Conservation (phyloP, 2,888 invertebrate species). For the Entomobrya multifasciata region DNA sequence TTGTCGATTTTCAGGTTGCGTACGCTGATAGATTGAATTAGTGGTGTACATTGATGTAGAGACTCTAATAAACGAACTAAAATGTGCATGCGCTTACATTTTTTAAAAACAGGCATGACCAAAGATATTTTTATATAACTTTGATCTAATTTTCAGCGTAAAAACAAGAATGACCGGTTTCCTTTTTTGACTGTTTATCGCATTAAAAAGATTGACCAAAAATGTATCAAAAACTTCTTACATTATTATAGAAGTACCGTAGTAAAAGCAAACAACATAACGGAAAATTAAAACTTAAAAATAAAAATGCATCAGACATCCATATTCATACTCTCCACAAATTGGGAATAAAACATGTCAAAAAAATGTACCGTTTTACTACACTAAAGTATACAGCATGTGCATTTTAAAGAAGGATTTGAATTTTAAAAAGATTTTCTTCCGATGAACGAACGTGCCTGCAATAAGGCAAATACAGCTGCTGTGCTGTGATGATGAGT, state of each 20-base stretch:
- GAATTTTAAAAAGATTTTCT: constrained; percentile 4
- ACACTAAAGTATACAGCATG: not conserved
- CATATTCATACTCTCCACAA: not conserved
- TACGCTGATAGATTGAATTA: too few relatives aligned
- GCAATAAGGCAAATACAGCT: constrained; percentile 26
- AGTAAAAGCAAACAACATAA: constrained; percentile 4
- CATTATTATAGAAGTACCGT: not conserved
- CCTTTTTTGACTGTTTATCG: too few relatives aligned
- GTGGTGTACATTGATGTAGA: too few relatives aligned
- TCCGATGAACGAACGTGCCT: constrained; percentile 30
- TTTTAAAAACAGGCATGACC: too few relatives aligned
- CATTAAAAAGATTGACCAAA: too few relatives aligned
- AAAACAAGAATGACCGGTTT: too few relatives aligned
- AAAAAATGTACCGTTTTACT: constrained; percentile 13
- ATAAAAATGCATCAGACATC: not conserved
- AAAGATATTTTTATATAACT: too few relatives aligned
- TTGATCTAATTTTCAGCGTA: too few relatives aligned
- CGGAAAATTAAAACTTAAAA: constrained; percentile 1
- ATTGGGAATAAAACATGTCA: constrained; percentile 20
- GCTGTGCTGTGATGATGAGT: too few relatives aligned
- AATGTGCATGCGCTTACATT: too few relatives aligned
- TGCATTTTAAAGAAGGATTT: not conserved
- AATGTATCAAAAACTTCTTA: not conserved
- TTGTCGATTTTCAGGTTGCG: not conserved
- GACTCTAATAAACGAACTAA: too few relatives aligned